Percentiles rank a stretch among this genome's conserved stretches.
Evolutionary conservation across 1,140 invertebrate species (phyloP).

Genomic region (Drosophila oshimai): DNA sequence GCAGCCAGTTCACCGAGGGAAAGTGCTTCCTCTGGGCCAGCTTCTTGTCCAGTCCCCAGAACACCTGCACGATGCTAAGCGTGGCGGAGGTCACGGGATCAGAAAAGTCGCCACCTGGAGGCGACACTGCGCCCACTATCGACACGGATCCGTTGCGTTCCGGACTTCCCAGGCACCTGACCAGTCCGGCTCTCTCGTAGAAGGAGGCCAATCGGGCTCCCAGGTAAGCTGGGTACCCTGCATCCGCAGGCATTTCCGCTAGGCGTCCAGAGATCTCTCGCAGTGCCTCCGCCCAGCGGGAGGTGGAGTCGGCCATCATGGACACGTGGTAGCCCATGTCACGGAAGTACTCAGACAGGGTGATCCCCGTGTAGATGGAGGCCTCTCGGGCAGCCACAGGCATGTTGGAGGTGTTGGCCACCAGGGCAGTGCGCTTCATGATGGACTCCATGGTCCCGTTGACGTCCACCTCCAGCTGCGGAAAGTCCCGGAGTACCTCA

Average conservation of each 20-base stretch:
- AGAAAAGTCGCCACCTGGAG: slow-evolving; percentile 99
- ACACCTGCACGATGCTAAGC: slow-evolving; percentile 99
- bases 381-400: slow-evolving; percentile 99
- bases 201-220: slow-evolving; percentile 98
- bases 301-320: slow-evolving; percentile 99
- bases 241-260: slow-evolving; percentile 99
- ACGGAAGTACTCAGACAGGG: slow-evolving; percentile 98
- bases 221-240: slow-evolving; percentile 99
- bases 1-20: slow-evolving; percentile 99
- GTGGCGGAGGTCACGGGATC: slow-evolving; percentile 99
- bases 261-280: slow-evolving; percentile 99
- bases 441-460: slow-evolving; percentile 98
- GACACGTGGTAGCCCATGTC: slow-evolving; percentile 99
- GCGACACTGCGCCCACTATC: slow-evolving; percentile 99
- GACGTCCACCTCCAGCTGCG: slow-evolving; percentile 98
- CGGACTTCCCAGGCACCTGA: slow-evolving; percentile 98
- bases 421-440: slow-evolving; percentile 99
- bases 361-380: slow-evolving; percentile 99
- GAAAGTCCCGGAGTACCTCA: slow-evolving; percentile 98
- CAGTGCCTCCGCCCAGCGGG: slow-evolving; percentile 99
- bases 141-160: slow-evolving; percentile 98
- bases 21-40: slow-evolving; percentile 99
- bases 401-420: slow-evolving; percentile 99
- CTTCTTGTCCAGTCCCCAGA: slow-evolving; percentile 99
- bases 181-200: slow-evolving; percentile 99